Base-by-base conservation (phyloP, 2,888 invertebrate genomes). In the Dimorphilus gyrociliatus region DNA sequence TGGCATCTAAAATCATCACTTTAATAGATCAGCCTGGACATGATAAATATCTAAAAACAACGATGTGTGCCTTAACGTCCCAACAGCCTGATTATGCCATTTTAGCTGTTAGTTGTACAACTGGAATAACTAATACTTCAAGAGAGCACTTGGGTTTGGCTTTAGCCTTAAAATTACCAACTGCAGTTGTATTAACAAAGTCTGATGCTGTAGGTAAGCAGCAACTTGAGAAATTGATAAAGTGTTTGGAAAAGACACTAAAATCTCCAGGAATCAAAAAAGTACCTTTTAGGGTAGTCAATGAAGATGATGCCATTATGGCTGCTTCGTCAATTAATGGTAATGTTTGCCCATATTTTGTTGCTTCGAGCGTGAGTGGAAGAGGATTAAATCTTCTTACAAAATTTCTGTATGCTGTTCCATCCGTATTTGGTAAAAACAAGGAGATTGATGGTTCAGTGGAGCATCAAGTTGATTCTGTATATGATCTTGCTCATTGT, bases 181-280 rank as follows among this genome's bases (percentile, higher is more conserved):
- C 92, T 60, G 86, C 92, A 58, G 76, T 86, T 12, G 81, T 92
- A 1, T 72, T 97, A 35, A 88, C 81, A 37, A 97, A 97, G 69
- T 78, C 77, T 33, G 94, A 97, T 63, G 69, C 85, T 33, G 77
- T 78, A n/a, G 55, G 54, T 3, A 48, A 54, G 21, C 41, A 48
- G 13, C 50, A 59, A 27, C 48, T 69, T 15, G 60, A 66, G 38
- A 69, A 70, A 45, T 57, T 57, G 2, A 38, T 65, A 19, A 36
- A 40, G 12, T 62, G 60, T 40, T 50, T 79, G 25, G 72, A 74
- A 46, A 63, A 67, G 21, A 65, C 75, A 29, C 64, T 78, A 19
- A 74, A 74, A 36, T 69, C 72, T 29, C 72, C 74, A 13, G 75
- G 76, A 4, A 74, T 73, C 50, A 58, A 55, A 35, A 58, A 69